phyloP scores from a whole-genome alignment of 2,888 invertebrate species.

The Chalcis sispes region DNA sequence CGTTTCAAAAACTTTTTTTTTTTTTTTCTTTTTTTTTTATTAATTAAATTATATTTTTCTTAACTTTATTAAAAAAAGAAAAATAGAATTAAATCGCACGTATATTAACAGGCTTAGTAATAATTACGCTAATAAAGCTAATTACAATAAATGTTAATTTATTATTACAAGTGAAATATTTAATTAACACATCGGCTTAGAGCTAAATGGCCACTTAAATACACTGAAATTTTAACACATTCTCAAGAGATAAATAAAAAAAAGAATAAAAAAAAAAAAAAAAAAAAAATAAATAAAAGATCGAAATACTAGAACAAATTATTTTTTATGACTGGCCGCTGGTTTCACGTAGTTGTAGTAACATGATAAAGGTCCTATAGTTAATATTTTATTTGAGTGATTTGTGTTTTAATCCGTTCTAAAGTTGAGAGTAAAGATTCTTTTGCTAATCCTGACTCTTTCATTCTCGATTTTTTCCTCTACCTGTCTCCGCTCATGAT shows the following conservation, averaged over 20 bases:
- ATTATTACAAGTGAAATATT: conserved; percentile 16
- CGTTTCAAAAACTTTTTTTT: too few species aligned
- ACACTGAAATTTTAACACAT: conserved; percentile 29
- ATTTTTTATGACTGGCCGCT: conserved; percentile 27
- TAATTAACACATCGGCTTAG: conserved; percentile 47
- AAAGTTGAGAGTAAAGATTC: conserved; percentile 42
- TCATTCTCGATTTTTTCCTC: conserved; percentile 3
- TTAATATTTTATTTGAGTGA: conserved; percentile 58
- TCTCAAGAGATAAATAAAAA: conserved; percentile 3
- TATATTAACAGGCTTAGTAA: too few species aligned
- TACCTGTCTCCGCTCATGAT: conserved; percentile 48
- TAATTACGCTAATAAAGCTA: too few species aligned
- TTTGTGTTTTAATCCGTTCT: conserved; percentile 56
- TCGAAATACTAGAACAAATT: conserved; percentile 48
- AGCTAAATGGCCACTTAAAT: conserved; percentile 23
- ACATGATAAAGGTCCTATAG: conserved; percentile 56
- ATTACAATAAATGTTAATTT: too few species aligned
- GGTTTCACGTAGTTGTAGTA: conserved; percentile 5
- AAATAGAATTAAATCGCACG: too few species aligned
- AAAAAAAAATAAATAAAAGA: not conserved
- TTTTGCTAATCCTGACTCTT: too few species aligned
- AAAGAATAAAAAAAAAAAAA: conserved; percentile 6
- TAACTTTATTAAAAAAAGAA: too few species aligned
- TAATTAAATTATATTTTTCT: too few species aligned
- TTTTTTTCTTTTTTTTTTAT: too few species aligned